Base-by-base conservation (phyloP, 2,888 invertebrate species). In the Napeogenes sylphis region DNA sequence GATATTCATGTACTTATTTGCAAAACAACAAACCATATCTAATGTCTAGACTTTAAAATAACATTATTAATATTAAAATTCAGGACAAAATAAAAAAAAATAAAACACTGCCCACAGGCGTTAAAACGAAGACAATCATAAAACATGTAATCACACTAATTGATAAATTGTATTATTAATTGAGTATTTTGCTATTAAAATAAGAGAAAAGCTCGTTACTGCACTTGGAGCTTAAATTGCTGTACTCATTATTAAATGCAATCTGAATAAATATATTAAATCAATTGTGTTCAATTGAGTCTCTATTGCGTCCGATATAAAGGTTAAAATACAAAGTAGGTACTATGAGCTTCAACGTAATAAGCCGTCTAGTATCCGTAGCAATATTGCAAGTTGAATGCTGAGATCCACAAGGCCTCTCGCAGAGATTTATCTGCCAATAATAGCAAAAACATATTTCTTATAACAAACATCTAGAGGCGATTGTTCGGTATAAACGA, bases 361-460 rank as follows among this genome's bases (percentile, higher is more conserved):
- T 69, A 73, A 68, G 66, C 67, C 65, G 68, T 68, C 68, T 68
- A 63, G 66, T 68, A 66, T 63, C 66, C 70, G 68, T 58, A 74
- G 79, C 79, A 81, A 81, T 86, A 85, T 85, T 82, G 80, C 76
- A 75, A 76, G 73, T 75, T 73, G 74, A 81, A 76, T 70, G 66
- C 71, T 63, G 71, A 71, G 76, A 78, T 79, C 74, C 71, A 68
- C 70, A 68, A 75, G 73, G 62, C 75, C 81, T 76, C 83, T 85
- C 75, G 75, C 80, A 78, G 69, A 73, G 75, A 71, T 81, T 83
- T 81, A 84, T 82, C 81, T 77, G 71, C 77, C 78, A 81, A 85
- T 86, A 82, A 82, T 75, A 75, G 75, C 76, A 75, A 75, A 79
- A 80, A 79, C 76, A 68, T 68, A 69, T 63, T 68, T 68, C 64